These are phyloP conservation scores for Ectemnius cavifrons DNA, from an alignment of 2,888 invertebrate species.

Conservation along the genomic window DNA sequence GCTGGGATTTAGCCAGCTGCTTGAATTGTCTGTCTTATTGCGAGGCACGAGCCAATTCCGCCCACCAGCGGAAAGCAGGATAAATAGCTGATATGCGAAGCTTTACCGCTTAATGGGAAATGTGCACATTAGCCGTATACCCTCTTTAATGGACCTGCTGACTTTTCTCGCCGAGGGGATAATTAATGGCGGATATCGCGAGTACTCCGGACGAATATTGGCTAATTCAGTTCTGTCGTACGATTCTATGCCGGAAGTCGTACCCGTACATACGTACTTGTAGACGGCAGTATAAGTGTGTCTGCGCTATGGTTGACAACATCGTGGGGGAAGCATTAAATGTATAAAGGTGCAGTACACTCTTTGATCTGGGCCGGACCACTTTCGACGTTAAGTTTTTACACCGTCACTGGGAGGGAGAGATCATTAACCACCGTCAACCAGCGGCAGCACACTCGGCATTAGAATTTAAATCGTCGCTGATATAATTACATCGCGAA, in stretches of 20 bases:
- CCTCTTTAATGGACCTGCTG: not conserved
- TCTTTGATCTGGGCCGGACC: slow-evolving; percentile 55
- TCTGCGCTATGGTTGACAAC: slow-evolving; percentile 48
- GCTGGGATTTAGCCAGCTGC: too few species aligned
- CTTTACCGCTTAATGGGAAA: too few species aligned
- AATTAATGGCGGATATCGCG: not conserved
- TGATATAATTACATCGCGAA: slow-evolving; percentile 59
- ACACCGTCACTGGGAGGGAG: slow-evolving; percentile 32
- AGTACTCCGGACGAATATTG: not conserved
- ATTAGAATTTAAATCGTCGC: slow-evolving; percentile 60
- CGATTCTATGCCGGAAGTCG: not conserved
- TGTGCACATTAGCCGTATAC: too few species aligned
- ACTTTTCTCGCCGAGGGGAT: not conserved
- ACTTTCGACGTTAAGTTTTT: slow-evolving; percentile 58
- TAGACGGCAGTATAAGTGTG: not conserved
- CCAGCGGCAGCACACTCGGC: slow-evolving; percentile 35
- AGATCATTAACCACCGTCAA: slow-evolving; percentile 59
- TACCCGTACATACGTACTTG: slow-evolving; percentile 13
- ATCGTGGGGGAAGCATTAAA: slow-evolving; percentile 47
- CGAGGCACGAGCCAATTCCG: too few species aligned
- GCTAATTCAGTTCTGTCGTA: not conserved
- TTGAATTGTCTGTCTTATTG: too few species aligned
- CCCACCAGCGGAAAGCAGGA: too few species aligned
- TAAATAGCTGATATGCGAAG: too few species aligned
- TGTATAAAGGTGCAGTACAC: slow-evolving; percentile 5